Percentiles rank a stretch among this genome's conserved stretches.
These are phyloP conservation scores for Colletes gigas DNA, from an alignment of 1,140 invertebrate genomes.

Conservation along the genomic window DNA sequence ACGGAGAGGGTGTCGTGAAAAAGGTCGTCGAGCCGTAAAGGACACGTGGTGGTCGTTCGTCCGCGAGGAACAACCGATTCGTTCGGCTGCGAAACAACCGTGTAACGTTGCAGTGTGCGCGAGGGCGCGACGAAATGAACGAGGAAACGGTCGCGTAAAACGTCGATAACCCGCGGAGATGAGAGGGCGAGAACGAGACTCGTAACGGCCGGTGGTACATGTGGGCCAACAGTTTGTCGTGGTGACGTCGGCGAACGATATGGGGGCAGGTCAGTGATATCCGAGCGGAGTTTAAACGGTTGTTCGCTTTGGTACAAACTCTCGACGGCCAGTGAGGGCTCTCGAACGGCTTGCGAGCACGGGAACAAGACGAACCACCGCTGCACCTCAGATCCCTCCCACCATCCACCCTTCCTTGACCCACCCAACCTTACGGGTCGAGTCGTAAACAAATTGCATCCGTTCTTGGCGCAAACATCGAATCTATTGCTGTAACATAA, in stretches of 20 bases:
- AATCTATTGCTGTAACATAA: too few relatives aligned
- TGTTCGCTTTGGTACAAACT: constrained; percentile 57
- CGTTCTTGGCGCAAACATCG: too few relatives aligned
- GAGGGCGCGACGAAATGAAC: constrained; percentile 51
- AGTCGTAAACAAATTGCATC: too few relatives aligned
- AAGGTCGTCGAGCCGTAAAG: not conserved
- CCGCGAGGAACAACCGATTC: not conserved
- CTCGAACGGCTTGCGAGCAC: constrained; percentile 47
- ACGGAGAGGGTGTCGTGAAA: not conserved
- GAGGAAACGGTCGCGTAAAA: constrained; percentile 57
- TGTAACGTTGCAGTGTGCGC: not conserved
- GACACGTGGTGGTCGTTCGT: not conserved
- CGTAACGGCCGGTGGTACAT: constrained; percentile 42
- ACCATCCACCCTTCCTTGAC: not conserved
- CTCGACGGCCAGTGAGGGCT: constrained; percentile 49
- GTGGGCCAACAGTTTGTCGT: constrained; percentile 52
- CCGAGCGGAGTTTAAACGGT: constrained; percentile 63
- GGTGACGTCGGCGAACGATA: constrained; percentile 50
- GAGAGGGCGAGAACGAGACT: constrained; percentile 48
- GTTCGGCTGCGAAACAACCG: not conserved
- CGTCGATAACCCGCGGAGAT: constrained; percentile 57
- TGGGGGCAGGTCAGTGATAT: constrained; percentile 63
- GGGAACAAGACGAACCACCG: constrained; percentile 35
- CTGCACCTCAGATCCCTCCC: not conserved
- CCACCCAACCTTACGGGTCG: not conserved